These are phyloP conservation scores for Phalloptychus januarius DNA, from an alignment of 2,797 vertebrate species.

Conservation along the genomic window DNA sequence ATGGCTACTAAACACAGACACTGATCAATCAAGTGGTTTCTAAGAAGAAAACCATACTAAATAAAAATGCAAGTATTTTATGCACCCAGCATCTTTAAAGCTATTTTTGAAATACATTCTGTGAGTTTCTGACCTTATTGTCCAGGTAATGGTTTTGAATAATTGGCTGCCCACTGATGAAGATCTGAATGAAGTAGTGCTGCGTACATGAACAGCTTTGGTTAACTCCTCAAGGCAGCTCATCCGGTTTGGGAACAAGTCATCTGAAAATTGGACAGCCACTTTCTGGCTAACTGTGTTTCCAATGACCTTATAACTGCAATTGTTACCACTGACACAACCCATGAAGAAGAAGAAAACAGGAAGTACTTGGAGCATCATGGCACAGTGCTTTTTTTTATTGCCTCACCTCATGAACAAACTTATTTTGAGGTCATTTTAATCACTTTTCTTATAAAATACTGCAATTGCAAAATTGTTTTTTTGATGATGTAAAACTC, in stretches of 20 bases:
- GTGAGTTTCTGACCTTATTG: neutral
- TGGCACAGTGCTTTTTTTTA: too few species aligned
- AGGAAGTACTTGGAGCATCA: too few species aligned
- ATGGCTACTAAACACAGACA: neutral
- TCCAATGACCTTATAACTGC: neutral
- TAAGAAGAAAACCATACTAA: neutral
- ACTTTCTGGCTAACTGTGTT: neutral
- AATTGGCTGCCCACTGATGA: neutral
- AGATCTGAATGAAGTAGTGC: neutral
- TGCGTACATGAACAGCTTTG: neutral
- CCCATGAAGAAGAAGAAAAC: too few species aligned
- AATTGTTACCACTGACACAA: too few species aligned
- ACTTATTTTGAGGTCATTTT: too few species aligned
- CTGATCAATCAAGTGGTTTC: slow-evolving; percentile 6
- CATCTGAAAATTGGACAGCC: neutral
- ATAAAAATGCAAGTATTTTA: slow-evolving; percentile 8
- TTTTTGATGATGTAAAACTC: too few species aligned
- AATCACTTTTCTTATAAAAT: too few species aligned
- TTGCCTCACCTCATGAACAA: too few species aligned
- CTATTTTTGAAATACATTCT: slow-evolving; percentile 23
- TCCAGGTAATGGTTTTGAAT: neutral
- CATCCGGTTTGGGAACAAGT: neutral
- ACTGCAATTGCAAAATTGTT: too few species aligned
- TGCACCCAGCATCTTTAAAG: neutral
- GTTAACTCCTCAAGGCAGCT: neutral